Evolutionary conservation across 2,113 vertebrate species (phyloP).

Genomic region (Isurus oxyrinchus): DNA sequence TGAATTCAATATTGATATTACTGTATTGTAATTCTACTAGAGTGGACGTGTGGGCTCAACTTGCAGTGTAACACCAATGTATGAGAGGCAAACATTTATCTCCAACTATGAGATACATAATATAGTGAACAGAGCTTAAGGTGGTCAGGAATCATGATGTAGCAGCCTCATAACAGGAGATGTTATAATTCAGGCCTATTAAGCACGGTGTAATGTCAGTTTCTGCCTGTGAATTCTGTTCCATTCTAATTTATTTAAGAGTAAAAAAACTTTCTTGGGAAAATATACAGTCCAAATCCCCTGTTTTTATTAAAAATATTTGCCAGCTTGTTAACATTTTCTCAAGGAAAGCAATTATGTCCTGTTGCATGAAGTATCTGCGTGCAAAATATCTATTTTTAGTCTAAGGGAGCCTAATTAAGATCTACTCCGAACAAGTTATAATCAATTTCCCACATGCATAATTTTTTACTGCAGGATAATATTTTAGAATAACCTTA

Average conservation of each 20-base stretch:
- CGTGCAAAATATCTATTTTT: background rate
- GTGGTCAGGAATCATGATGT: background rate
- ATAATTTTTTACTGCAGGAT: slow-evolving; percentile 10
- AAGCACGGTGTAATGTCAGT: background rate
- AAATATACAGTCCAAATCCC: background rate
- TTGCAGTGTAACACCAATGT: background rate
- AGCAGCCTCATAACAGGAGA: background rate
- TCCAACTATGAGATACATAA: background rate
- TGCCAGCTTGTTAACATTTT: background rate
- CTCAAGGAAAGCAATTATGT: background rate
- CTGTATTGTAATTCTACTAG: background rate
- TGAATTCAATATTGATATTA: background rate
- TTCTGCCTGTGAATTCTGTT: background rate
- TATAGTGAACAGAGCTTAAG: background rate
- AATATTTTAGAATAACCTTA: background rate
- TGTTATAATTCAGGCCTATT: background rate
- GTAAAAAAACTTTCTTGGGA: background rate
- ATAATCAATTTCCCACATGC: background rate
- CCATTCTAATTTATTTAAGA: background rate
- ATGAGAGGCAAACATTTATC: background rate
- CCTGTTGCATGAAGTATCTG: background rate
- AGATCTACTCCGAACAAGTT: background rate
- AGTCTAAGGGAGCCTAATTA: background rate
- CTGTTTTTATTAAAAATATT: background rate
- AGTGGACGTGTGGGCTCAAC: background rate